A percentile compares a stretch with the other conserved stretches of the same genome.
phyloP scores from a whole-genome alignment of 2,797 vertebrate genomes.

The Characodon lateralis region DNA sequence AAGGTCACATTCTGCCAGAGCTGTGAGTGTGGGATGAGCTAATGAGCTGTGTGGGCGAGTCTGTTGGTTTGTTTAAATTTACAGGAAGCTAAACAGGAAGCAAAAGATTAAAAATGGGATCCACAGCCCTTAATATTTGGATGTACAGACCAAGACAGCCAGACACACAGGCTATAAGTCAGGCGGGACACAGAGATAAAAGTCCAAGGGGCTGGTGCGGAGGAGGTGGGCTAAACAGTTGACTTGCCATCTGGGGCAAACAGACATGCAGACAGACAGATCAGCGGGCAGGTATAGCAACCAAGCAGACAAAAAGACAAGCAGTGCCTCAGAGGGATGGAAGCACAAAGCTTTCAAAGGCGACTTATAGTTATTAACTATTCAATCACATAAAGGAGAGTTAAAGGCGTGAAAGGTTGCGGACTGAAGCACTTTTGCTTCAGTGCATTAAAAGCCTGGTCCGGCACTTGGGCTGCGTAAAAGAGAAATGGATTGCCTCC shows the following conservation, averaged over 20 bases:
- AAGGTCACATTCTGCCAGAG: constrained; percentile 82
- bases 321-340: constrained; percentile 67
- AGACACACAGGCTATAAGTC: constrained; percentile 57
- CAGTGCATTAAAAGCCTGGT: constrained; percentile 85
- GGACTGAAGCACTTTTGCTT: constrained; percentile 85
- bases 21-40: constrained; percentile 73
- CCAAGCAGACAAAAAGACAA: constrained; percentile 70
- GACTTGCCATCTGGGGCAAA: constrained; percentile 68
- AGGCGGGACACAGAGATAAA: constrained; percentile 60
- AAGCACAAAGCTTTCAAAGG: constrained; percentile 78
- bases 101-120: constrained; percentile 55
- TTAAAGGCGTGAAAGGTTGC: constrained; percentile 86
- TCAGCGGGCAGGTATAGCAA: constrained; percentile 66
- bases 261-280: constrained; percentile 60
- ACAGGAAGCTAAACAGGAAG: constrained; percentile 43
- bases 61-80: constrained; percentile 43
- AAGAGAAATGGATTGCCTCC: constrained; percentile 85
- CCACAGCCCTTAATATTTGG: constrained; percentile 52
- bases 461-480: constrained; percentile 76
- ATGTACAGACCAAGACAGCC: constrained; percentile 55
- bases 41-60: constrained; percentile 76
- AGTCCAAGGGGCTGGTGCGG: constrained; percentile 51
- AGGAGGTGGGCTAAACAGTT: constrained; percentile 58
- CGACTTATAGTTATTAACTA: constrained; percentile 85
- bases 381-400: constrained; percentile 85